A percentile compares a stretch with the other conserved stretches of the same genome.
These are phyloP conservation scores for Drosophila mulleri DNA, from an alignment of 2,888 invertebrate species.

Conservation along the genomic window DNA sequence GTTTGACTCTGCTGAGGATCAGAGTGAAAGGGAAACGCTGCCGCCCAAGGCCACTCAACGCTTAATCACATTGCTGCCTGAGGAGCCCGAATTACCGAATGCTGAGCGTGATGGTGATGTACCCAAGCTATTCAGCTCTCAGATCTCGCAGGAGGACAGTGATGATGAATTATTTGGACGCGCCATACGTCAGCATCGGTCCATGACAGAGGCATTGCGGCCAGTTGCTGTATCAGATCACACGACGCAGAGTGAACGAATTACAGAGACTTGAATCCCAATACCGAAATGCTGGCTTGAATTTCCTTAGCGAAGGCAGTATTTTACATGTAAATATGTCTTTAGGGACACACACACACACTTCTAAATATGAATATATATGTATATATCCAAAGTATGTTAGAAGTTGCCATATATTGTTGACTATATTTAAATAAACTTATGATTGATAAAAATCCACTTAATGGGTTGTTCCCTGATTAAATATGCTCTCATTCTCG, in stretches of 20 bases:
- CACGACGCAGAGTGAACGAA: neutral
- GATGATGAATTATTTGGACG: slow-evolving; percentile 69
- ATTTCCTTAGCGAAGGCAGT: slow-evolving; percentile 72
- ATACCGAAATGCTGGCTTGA: slow-evolving; percentile 33
- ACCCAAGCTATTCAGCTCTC: slow-evolving; percentile 72
- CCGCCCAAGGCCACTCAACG: slow-evolving; percentile 66
- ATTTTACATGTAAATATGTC: slow-evolving; percentile 63
- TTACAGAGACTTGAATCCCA: slow-evolving; percentile 54
- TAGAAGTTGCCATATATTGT: slow-evolving; percentile 54
- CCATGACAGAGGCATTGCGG: slow-evolving; percentile 82
- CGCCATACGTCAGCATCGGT: slow-evolving; percentile 86
- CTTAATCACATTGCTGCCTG: slow-evolving; percentile 28
- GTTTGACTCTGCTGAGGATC: slow-evolving; percentile 29
- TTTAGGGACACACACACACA: slow-evolving; percentile 16
- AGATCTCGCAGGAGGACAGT: slow-evolving; percentile 66
- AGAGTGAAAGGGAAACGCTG: neutral
- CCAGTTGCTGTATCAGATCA: slow-evolving; percentile 25
- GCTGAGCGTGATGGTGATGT: slow-evolving; percentile 11
- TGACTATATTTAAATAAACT: slow-evolving; percentile 58
- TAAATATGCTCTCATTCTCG: no score
- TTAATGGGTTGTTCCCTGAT: neutral
- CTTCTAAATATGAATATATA: slow-evolving; percentile 9
- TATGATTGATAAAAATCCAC: slow-evolving; percentile 14
- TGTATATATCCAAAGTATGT: slow-evolving; percentile 19
- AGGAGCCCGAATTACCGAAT: slow-evolving; percentile 1